phyloP scores from a whole-genome alignment of 1,140 invertebrate genomes.

The Mizuhopecten yessoensis region DNA sequence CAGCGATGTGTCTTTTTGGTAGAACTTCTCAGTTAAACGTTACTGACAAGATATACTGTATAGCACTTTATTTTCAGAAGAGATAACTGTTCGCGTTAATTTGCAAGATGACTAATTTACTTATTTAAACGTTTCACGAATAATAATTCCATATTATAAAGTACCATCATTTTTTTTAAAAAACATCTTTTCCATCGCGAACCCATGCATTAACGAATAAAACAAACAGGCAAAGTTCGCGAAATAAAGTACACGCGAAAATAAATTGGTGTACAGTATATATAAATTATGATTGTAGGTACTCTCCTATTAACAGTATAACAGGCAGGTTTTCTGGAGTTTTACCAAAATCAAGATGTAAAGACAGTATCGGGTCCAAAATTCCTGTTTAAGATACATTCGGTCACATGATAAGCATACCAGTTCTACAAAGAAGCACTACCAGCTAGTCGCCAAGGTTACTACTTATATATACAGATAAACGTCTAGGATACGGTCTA shows the following conservation, averaged over 20 bases:
- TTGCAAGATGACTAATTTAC: too few species aligned
- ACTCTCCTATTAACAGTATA: too few species aligned
- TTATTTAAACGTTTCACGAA: not conserved
- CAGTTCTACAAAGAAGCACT: not conserved
- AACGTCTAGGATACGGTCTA: not conserved
- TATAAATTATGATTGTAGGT: too few species aligned
- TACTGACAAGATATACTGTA: not conserved
- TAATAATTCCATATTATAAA: not conserved
- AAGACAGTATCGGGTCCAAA: too few species aligned
- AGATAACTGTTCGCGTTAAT: not conserved
- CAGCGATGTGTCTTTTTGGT: not conserved
- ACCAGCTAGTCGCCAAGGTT: not conserved
- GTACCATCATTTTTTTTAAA: too few species aligned
- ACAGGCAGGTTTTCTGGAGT: too few species aligned
- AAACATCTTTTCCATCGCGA: too few species aligned
- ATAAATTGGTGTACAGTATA: not conserved
- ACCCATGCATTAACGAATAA: too few species aligned
- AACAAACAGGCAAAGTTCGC: not conserved
- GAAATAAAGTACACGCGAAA: not conserved
- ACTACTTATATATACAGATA: not conserved
- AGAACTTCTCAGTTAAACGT: not conserved
- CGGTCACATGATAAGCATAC: too few species aligned
- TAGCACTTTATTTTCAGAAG: not conserved
- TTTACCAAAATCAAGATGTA: too few species aligned
- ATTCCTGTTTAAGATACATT: too few species aligned